Base-by-base conservation (phyloP, 2,797 vertebrate species). In the Anolis apletophallus region DNA sequence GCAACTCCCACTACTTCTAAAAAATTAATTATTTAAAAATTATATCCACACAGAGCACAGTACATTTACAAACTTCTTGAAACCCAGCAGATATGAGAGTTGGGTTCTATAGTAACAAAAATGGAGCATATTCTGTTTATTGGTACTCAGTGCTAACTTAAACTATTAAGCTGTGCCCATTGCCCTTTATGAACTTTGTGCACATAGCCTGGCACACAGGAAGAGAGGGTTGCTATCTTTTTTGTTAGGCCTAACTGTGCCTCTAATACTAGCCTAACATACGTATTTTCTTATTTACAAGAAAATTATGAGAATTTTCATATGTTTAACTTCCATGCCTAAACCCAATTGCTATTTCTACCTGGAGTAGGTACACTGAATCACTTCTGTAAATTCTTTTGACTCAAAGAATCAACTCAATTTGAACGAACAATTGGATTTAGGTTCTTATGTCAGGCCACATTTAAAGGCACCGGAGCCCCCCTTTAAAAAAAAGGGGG, bases 21-120 rank as follows among this genome's bases (percentile, higher is more conserved):
- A 52, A 73, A 94, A 92, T 93, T 93, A 94, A 92, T 93, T 88
- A 92, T 91, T 94, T 93, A 91, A 93, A 94, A 94, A 93, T 93
- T 95, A 95, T 95, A 92, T 94, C 94, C 95, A 95, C 91, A 10
- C 3, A 12, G 16, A 68, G 13, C 80, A 5, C 11, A 34, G 11
- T 46, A 19, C 7, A n/a, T 32, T n/a, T 69, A 26, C 29, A n/a
- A 61, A 32, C 46, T 54, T 81, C 5, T 46, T 32, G n/a, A n/a
- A n/a, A n/a, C n/a, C n/a, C n/a, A n/a, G 23, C 26, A 19, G 21
- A 36, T 67, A 46, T 80, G 57, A 64, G 59, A 67, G 26, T 64
- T 26, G 9, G 14, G n/a, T 46, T 50, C 79, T 17, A 11, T 64
- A 29, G 12, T 29, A 64, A 64, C 61, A 64, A 64, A 64, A 64